Conservation (phyloP, 2,113 vertebrate genomes). For the Solenodon paradoxus region DNA sequence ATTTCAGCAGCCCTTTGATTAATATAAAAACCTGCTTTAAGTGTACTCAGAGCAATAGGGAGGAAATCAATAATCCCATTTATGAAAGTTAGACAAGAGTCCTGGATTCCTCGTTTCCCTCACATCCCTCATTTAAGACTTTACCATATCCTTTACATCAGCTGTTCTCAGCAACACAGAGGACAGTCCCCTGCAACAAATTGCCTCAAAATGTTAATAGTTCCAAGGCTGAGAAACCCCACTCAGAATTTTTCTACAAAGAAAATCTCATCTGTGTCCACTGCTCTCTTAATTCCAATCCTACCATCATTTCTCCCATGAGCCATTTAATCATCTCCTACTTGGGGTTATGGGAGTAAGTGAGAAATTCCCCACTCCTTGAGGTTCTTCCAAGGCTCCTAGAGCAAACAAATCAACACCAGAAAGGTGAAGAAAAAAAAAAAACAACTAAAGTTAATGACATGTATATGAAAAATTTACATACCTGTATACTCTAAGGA, state of each 20-base stretch:
- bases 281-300: not conserved
- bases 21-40: not conserved
- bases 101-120: not conserved
- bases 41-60: not conserved
- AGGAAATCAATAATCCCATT: not conserved
- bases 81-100: not conserved
- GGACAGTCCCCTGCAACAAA: not conserved
- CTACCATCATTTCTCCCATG: not conserved
- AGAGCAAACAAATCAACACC: too few relatives aligned
- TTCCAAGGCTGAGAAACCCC: not conserved
- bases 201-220: not conserved
- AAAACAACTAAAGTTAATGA: too few relatives aligned
- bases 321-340: not conserved
- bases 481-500: too few relatives aligned
- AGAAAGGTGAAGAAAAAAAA: too few relatives aligned
- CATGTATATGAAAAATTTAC: too few relatives aligned
- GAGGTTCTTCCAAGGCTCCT: too few relatives aligned
- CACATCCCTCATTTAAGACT: not conserved
- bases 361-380: too few relatives aligned
- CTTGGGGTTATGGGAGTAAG: too few relatives aligned
- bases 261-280: not conserved
- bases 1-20: not conserved
- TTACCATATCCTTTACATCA: not conserved
- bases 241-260: not conserved
- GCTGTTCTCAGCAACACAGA: not conserved